Conservation (phyloP, 2,113 vertebrate genomes). For the Polypterus bichir region DNA sequence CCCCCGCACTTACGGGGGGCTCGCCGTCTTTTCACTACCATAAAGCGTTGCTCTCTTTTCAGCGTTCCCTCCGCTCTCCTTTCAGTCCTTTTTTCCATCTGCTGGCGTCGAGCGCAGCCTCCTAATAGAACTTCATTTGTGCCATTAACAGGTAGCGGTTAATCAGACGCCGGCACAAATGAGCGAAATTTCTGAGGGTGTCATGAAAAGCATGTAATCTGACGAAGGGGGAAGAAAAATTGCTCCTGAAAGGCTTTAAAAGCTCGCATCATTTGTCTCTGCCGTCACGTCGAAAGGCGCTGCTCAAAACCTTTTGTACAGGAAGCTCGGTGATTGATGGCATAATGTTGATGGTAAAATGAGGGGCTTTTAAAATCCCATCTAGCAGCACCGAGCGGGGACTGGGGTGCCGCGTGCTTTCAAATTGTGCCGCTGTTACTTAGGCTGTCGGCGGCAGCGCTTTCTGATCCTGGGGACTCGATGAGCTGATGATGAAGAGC, state of each 20-base stretch:
- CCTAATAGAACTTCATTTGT: conserved; percentile 27
- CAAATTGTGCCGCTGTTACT: conserved; percentile 3
- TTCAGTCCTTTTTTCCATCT: no score
- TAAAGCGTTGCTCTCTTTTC: no score
- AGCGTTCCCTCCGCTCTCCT: no score
- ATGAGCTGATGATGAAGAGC: background rate
- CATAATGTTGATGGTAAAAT: conserved; percentile 5
- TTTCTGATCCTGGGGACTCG: background rate
- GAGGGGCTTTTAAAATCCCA: conserved; percentile 8
- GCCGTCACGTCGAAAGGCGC: background rate
- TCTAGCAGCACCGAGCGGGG: background rate
- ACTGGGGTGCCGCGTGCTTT: conserved; percentile 1
- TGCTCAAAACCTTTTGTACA: conserved; percentile 1
- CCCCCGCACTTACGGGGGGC: no score
- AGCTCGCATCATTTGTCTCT: conserved; percentile 9
- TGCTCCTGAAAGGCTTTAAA: conserved; percentile 11
- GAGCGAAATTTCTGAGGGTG: conserved; percentile 21
- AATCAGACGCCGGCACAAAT: conserved; percentile 30
- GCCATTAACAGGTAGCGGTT: conserved; percentile 18
- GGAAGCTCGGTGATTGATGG: conserved; percentile 4
- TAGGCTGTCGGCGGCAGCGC: background rate
- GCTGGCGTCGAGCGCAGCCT: no score
- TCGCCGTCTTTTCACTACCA: no score
- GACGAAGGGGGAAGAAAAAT: background rate
- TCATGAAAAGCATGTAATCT: conserved; percentile 17